Percentiles rank a stretch among this genome's conserved stretches.
Evolutionary conservation across 2,888 invertebrate species (phyloP).

Genomic region (Cybosia mesomella): DNA sequence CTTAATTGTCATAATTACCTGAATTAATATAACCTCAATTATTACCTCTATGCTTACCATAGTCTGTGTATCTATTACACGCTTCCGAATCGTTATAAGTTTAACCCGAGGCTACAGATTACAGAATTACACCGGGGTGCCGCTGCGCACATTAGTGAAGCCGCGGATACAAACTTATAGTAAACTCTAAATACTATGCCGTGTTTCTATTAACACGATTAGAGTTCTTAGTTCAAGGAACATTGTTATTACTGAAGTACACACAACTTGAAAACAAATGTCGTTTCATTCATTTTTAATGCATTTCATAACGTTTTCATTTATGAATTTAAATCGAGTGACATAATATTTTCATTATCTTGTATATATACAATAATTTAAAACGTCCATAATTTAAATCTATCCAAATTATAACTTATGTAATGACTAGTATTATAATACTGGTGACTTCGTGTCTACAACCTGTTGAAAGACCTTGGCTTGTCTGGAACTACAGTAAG

Average conservation of each 20-base stretch:
- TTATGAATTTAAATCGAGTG: background rate
- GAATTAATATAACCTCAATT: too few species aligned
- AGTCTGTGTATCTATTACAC: background rate
- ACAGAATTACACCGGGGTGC: background rate
- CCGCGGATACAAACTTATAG: conserved; percentile 1
- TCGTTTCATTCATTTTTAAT: background rate
- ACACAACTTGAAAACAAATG: background rate
- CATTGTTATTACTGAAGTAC: background rate
- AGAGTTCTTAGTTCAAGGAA: background rate
- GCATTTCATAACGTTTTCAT: background rate
- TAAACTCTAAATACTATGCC: too few species aligned
- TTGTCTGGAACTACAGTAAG: too few species aligned
- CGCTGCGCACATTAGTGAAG: conserved; percentile 4
- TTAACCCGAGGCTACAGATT: background rate
- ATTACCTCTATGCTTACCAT: background rate
- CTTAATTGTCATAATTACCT: too few species aligned
- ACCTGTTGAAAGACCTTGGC: too few species aligned
- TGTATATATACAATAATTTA: too few species aligned
- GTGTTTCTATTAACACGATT: background rate
- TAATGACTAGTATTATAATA: too few species aligned
- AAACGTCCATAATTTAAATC: too few species aligned
- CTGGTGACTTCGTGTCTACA: too few species aligned
- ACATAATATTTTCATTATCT: too few species aligned
- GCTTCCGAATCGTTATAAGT: background rate
- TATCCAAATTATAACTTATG: too few species aligned